Percentiles rank a stretch among this genome's conserved stretches.
Evolutionary conservation across 1,140 invertebrate genomes (phyloP).

Genomic region (Drosophila lacteicornis): DNA sequence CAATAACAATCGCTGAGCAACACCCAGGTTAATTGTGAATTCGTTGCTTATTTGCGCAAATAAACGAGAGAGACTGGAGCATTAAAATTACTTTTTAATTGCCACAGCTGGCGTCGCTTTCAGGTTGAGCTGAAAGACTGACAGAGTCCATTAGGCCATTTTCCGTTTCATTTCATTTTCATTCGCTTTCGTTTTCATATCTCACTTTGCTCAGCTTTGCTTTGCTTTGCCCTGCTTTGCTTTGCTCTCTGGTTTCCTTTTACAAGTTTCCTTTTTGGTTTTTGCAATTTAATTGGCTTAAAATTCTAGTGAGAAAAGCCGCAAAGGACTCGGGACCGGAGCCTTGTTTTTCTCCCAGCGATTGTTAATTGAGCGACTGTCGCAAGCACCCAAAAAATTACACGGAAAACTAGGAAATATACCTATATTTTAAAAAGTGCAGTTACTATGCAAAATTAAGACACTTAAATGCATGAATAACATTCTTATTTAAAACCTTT

Average conservation of each 20-base stretch:
- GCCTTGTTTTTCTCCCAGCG: slow-evolving; percentile 5
- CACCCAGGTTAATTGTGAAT: slow-evolving; percentile 51
- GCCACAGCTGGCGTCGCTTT: slow-evolving; percentile 58
- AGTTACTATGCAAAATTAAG: background rate
- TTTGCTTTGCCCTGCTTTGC: slow-evolving; percentile 5
- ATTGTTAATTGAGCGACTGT: slow-evolving; percentile 43
- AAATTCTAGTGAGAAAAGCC: slow-evolving; percentile 42
- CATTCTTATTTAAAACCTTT: background rate
- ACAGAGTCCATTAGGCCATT: slow-evolving; percentile 70
- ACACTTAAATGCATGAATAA: background rate
- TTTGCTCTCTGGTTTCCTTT: background rate
- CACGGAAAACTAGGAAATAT: background rate
- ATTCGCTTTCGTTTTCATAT: slow-evolving; percentile 32
- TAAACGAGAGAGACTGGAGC: slow-evolving; percentile 55
- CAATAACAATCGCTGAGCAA: background rate
- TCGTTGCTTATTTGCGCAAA: slow-evolving; percentile 45
- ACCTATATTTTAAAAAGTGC: background rate
- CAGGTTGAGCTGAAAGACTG: slow-evolving; percentile 33
- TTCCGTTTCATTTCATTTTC: slow-evolving; percentile 60
- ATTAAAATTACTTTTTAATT: slow-evolving; percentile 78
- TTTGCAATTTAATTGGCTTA: slow-evolving; percentile 72
- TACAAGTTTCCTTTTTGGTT: slow-evolving; percentile 4
- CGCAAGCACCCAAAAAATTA: slow-evolving; percentile 6
- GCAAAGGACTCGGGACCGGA: slow-evolving; percentile 37
- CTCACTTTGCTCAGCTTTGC: background rate